These are phyloP conservation scores for Chlorospingus flavigularis DNA, from an alignment of 2,797 vertebrate genomes.

Conservation along the genomic window DNA sequence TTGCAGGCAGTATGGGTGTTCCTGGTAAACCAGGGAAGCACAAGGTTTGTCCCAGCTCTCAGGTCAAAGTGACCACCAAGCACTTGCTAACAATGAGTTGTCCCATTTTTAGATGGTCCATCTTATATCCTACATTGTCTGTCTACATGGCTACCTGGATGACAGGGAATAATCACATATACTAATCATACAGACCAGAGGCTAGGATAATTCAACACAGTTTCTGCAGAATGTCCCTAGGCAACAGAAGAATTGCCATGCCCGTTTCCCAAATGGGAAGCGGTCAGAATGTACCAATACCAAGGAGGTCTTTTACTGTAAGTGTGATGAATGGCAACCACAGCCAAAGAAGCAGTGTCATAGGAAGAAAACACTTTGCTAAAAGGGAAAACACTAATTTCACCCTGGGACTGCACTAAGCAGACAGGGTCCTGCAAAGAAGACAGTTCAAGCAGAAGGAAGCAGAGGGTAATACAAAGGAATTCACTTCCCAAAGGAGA, in stretches of 20 bases:
- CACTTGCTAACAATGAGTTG: background rate
- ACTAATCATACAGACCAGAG: background rate
- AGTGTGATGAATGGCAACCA: background rate
- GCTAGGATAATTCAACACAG: background rate
- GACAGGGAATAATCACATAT: background rate
- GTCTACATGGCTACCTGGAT: background rate
- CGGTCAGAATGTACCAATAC: background rate
- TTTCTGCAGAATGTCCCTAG: background rate
- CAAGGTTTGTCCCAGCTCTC: background rate
- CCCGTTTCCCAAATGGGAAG: background rate
- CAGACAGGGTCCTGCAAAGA: background rate
- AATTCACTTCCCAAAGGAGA: background rate
- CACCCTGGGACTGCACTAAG: background rate
- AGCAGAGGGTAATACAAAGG: background rate
- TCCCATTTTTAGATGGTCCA: background rate
- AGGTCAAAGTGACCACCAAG: fast-evolving
- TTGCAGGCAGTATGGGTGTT: fast-evolving
- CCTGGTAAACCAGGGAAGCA: background rate
- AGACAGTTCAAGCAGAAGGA: background rate
- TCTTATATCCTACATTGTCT: background rate
- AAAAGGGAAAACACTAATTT: background rate
- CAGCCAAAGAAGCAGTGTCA: background rate
- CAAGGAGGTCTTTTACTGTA: background rate
- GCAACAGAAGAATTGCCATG: background rate
- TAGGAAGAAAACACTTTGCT: background rate